Evolutionary conservation across 2,797 vertebrate genomes (phyloP).

Genomic region (Emydoidea blandingii): DNA sequence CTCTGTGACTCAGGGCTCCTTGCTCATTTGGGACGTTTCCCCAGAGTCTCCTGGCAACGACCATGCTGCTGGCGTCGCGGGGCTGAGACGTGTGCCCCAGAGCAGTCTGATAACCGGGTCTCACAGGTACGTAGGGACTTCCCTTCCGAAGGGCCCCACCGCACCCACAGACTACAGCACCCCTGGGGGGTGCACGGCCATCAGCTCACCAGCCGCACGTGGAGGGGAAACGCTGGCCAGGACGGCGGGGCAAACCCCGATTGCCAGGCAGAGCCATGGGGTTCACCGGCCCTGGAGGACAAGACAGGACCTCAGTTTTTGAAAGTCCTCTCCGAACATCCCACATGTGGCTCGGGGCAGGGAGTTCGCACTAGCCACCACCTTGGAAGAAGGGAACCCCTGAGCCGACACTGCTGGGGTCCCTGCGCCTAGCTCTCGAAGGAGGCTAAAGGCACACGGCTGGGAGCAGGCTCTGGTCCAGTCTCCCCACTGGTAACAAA

Average conservation of each 20-base stretch:
- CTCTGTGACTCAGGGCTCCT: neutral
- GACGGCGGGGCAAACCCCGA: neutral
- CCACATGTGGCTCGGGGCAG: neutral
- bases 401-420: neutral
- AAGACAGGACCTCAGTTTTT: neutral
- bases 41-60: neutral
- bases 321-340: neutral
- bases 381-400: neutral
- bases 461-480: neutral
- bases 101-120: neutral
- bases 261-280: neutral
- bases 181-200: neutral
- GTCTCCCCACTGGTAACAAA: no score
- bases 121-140: neutral
- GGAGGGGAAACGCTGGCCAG: neutral
- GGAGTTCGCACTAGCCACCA: neutral
- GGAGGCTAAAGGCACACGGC: neutral
- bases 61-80: fast-evolving
- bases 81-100: neutral
- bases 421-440: neutral
- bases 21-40: neutral
- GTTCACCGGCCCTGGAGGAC: neutral
- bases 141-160: neutral
- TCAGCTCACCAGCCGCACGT: no score
- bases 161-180: neutral